phyloP scores from a whole-genome alignment of 2,113 vertebrate genomes.

The Malurus elegans region DNA sequence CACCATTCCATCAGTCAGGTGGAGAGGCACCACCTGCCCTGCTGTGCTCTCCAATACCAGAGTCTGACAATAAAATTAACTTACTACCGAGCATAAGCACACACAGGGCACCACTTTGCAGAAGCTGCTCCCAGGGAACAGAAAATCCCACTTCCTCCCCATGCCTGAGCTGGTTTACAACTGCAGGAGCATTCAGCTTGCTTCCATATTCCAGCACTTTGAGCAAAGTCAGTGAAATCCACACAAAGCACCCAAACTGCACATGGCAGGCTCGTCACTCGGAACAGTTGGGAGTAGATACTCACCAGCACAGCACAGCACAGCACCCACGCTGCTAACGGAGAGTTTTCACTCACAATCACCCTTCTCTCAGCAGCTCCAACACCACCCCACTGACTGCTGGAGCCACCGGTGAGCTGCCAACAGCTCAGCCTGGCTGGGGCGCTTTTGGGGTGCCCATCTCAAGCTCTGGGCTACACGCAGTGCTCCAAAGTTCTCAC shows the following conservation, averaged over 20 bases:
- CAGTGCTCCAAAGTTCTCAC: neutral
- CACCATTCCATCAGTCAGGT: neutral
- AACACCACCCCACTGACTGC: rapidly evolving
- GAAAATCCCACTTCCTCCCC: neutral
- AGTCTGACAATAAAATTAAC: neutral
- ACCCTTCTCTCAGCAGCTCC: neutral
- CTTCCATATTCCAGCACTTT: neutral
- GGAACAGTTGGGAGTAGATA: neutral
- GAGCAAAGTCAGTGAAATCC: neutral
- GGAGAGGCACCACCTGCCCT: neutral
- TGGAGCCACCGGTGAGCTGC: rapidly evolving
- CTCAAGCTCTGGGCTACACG: neutral
- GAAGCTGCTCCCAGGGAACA: neutral
- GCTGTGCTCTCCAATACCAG: neutral
- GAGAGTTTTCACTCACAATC: neutral
- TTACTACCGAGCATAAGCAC: rapidly evolving
- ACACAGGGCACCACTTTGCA: neutral
- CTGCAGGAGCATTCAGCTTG: neutral
- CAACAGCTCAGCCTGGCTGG: neutral
- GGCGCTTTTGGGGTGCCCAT: neutral
- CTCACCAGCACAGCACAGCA: neutral
- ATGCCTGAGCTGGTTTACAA: neutral
- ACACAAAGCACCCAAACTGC: neutral
- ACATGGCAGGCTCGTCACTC: neutral
- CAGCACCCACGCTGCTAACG: neutral